Base-by-base conservation (phyloP, 2,888 invertebrate species). In the Mystacides longicornis region DNA sequence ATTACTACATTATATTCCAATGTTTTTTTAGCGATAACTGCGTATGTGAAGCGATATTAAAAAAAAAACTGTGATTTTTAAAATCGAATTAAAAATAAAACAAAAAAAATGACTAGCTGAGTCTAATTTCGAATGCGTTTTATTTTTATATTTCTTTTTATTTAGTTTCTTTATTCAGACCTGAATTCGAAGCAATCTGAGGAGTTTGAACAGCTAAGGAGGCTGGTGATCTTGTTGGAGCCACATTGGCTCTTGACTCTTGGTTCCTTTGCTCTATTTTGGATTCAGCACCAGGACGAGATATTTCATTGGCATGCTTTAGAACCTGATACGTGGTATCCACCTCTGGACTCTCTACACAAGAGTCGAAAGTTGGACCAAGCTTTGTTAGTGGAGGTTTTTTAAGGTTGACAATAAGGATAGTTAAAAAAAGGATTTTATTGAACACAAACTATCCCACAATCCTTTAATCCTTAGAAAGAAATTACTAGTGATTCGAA, bases 311-410 rank as follows among this genome's bases (percentile, higher is more conserved):
- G 69, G 93, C 93, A 74, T 93, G 90, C 81, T 93, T 93, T 81
- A 93, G 83, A 73, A 93, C 92, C 81, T 92, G 92, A 80, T 93
- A 93, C 75, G 90, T 91, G 77, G 87, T 87, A 82, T 93, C 93
- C 81, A 92, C 85, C 81, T 91, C 87, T 67, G 79, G 70, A 54
- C 64, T 64, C 73, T 78, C 80, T 77, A 33, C 23, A 27, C 27
- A 27, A 48, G 48, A 20, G 45, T 19, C 45, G 20, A 19, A 20
- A 19, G 21, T 9, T 9, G 20, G 21, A 14, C 20, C 21, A 11
- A 3, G 11, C 4, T 7, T 19, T 3, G 45, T 45, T 45, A 45
- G 45, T 45, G 9, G 20, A 19, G 11, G 45, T 11, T 45, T 21
- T 20, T 19, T 21, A 19, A 14, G 4, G n/a, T n/a, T n/a, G n/a